Conservation (phyloP, 2,113 vertebrate genomes). For the Poecile atricapillus region DNA sequence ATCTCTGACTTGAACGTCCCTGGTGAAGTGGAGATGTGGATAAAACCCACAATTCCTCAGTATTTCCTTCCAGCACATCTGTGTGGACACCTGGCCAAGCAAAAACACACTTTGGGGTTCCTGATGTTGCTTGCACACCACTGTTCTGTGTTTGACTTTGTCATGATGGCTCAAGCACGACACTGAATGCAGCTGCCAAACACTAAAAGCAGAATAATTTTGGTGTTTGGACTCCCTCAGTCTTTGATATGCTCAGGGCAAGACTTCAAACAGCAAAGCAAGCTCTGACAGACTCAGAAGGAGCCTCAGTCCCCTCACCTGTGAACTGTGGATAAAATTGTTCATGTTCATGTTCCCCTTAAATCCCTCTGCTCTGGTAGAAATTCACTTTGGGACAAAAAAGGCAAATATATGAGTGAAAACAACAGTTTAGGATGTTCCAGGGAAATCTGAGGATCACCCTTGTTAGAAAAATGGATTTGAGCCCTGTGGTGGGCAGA, state of each 20-base stretch:
- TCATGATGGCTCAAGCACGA: not conserved
- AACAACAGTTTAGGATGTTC: not conserved
- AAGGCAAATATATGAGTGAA: not conserved
- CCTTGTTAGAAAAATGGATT: not conserved
- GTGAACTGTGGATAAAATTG: not conserved
- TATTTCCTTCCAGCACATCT: not conserved
- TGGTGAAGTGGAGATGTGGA: not conserved
- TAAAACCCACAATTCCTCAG: not conserved
- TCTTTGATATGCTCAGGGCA: not conserved
- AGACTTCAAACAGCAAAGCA: not conserved
- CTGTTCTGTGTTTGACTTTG: not conserved
- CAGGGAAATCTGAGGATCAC: not conserved
- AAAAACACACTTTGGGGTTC: accelerated
- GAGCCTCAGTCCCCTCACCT: not conserved
- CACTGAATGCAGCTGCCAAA: not conserved
- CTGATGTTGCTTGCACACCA: not conserved
- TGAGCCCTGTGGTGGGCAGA: not conserved
- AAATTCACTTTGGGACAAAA: not conserved
- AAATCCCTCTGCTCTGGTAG: not conserved
- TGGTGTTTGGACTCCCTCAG: not conserved
- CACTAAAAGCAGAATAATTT: not conserved
- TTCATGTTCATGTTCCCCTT: not conserved
- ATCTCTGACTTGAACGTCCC: not conserved
- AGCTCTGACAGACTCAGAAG: not conserved
- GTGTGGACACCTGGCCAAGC: not conserved